Base-by-base conservation (phyloP, 1,140 invertebrate genomes). In the Drepana arcuata region DNA sequence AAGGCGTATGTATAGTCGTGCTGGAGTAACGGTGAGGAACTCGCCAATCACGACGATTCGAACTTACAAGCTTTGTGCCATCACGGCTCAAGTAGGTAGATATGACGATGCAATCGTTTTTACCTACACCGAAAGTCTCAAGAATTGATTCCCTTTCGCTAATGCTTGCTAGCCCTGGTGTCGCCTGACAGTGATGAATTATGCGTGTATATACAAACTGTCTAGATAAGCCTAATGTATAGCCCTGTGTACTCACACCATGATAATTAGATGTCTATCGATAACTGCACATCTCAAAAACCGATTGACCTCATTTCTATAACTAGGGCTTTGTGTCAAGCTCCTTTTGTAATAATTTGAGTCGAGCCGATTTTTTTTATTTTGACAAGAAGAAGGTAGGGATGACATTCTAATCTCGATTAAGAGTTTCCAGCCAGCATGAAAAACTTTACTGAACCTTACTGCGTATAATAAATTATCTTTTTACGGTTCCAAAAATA, bases 141-240 rank as follows among this genome's bases (percentile, higher is more conserved):
- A n/a, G n/a, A n/a, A n/a, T n/a, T n/a, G n/a, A n/a, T n/a, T 63
- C 48, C 65, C 56, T 65, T 63, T 67, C 46, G 48, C 53, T 64
- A 62, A 60, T 58, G 45, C 48, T 31, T 15, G 36, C 33, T 37
- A 30, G 38, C 36, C 25, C 43, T 33, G 27, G 29, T 35, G 34
- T 32, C 30, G 15, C n/a, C 34, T 43, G 74, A 72, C 69, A 74
- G 61, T 75, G 74, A 79, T 70, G 53, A 57, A 79, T 74, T 47
- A 64, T 42, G 36, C 34, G 39, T 41, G 64, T 64, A 67, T 65
- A 65, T 60, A 72, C 71, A 54, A 52, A 73, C 47, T 59, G 71
- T 73, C 71, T 48, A 69, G 74, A 79, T 79, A 79, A 79, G 37
- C 47, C 36, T 71, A 74, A 77, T 71, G 61, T 74, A 79, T 77